Percentiles rank a stretch among this genome's conserved stretches.
phyloP scores from a whole-genome alignment of 2,113 vertebrate genomes.

The Otis tarda region DNA sequence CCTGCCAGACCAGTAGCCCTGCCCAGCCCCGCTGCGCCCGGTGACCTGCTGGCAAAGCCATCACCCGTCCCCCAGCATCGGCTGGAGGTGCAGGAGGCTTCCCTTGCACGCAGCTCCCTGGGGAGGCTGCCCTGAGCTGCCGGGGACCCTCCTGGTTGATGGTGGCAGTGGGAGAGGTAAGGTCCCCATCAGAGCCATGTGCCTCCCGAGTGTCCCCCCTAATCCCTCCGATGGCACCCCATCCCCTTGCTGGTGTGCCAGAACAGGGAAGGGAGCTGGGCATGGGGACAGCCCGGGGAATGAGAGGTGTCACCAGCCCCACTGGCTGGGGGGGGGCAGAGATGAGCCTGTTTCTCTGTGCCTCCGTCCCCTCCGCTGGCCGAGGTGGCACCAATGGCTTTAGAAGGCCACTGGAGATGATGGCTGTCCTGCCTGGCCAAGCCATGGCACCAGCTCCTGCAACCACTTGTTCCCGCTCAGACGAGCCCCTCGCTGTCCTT shows the following conservation, averaged over 20 bases:
- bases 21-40: accelerated
- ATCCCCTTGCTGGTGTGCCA: neutral
- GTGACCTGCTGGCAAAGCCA: neutral
- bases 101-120: accelerated
- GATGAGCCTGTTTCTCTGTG: neutral
- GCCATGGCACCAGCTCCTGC: neutral
- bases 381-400: neutral
- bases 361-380: neutral
- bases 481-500: accelerated
- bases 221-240: neutral
- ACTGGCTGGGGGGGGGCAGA: accelerated
- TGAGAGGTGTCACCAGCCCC: neutral
- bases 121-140: neutral
- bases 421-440: neutral
- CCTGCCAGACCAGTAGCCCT: neutral
- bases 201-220: accelerated
- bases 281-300: accelerated
- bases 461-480: neutral
- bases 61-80: accelerated
- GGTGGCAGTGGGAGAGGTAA: neutral
- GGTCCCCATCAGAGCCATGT: accelerated
- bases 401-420: neutral
- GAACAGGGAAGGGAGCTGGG: neutral
- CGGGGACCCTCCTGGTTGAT: neutral
- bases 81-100: neutral